phyloP scores from a whole-genome alignment of 2,888 invertebrate species.

The Smittia aterrima region DNA sequence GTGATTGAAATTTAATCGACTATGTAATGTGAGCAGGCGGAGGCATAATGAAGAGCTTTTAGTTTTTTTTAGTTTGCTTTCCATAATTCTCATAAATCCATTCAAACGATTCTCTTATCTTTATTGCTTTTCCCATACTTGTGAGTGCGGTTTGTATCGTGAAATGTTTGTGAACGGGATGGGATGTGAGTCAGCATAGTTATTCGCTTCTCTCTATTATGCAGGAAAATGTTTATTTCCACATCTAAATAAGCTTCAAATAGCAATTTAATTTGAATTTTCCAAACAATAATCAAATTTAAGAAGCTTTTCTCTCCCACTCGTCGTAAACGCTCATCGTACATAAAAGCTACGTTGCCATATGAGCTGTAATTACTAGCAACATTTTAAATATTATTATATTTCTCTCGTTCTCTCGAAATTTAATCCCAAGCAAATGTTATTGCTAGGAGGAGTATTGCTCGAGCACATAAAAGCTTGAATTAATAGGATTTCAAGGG shows the following conservation, averaged over 20 bases:
- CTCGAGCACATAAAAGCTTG: background rate
- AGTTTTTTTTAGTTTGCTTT: background rate
- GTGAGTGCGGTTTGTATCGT: background rate
- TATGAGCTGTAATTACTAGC: conserved; percentile 34
- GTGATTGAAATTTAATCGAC: background rate
- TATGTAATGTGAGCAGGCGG: background rate
- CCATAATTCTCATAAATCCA: conserved; percentile 35
- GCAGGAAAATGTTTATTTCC: background rate
- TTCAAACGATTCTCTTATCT: conserved; percentile 33
- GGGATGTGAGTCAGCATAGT: background rate
- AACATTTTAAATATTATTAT: conserved; percentile 20
- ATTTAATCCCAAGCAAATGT: conserved; percentile 33
- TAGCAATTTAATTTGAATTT: conserved; percentile 41
- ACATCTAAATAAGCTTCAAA: conserved; percentile 17
- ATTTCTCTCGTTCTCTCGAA: conserved; percentile 21
- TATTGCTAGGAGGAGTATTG: background rate
- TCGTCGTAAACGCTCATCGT: background rate
- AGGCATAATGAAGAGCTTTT: background rate
- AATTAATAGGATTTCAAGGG: conserved; percentile 37
- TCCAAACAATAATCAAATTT: conserved; percentile 41
- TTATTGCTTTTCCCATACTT: conserved; percentile 18
- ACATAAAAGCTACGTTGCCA: conserved; percentile 2
- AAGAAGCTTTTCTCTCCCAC: conserved; percentile 33
- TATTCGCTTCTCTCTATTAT: background rate
- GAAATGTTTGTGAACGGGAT: background rate